Percentiles rank a stretch among this genome's conserved stretches.
Conservation (phyloP, 2,888 invertebrate genomes). For the Cynaeus angustus region DNA sequence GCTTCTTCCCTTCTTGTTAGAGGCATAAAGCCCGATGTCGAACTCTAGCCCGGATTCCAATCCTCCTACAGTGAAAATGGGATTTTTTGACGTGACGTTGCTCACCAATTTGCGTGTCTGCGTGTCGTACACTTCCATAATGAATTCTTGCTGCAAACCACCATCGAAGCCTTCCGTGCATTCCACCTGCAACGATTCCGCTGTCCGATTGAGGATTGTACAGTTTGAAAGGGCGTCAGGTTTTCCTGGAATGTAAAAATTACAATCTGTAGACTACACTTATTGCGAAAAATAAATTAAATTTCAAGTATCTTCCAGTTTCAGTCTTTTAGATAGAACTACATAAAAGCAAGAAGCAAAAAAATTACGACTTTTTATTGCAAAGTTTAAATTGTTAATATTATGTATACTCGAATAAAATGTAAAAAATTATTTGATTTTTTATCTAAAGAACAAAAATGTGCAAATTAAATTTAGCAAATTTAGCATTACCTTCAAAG, state of each 20-base stretch:
- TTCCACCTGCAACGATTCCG: slow-evolving; percentile 81
- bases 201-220: slow-evolving; percentile 82
- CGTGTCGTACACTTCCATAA: slow-evolving; percentile 80
- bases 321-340: too few species aligned
- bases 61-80: slow-evolving; percentile 79
- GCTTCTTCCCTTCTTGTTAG: slow-evolving; percentile 83
- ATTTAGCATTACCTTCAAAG: too few species aligned
- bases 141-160: slow-evolving; percentile 82
- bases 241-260: slow-evolving; percentile 74
- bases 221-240: slow-evolving; percentile 84
- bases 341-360: too few species aligned
- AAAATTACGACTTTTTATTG: too few species aligned
- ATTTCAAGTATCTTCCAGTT: not conserved
- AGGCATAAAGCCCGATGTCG: slow-evolving; percentile 80
- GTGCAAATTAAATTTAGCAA: too few species aligned
- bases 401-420: too few species aligned
- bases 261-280: not conserved
- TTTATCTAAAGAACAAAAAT: too few species aligned
- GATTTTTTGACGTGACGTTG: slow-evolving; percentile 75
- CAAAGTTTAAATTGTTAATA: too few species aligned
- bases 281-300: not conserved
- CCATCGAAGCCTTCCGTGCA: slow-evolving; percentile 86
- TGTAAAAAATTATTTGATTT: too few species aligned
- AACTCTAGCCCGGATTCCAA: slow-evolving; percentile 81
- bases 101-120: slow-evolving; percentile 74